These are phyloP conservation scores for Hormaphis cornu DNA, from an alignment of 1,140 invertebrate genomes.

Conservation along the genomic window DNA sequence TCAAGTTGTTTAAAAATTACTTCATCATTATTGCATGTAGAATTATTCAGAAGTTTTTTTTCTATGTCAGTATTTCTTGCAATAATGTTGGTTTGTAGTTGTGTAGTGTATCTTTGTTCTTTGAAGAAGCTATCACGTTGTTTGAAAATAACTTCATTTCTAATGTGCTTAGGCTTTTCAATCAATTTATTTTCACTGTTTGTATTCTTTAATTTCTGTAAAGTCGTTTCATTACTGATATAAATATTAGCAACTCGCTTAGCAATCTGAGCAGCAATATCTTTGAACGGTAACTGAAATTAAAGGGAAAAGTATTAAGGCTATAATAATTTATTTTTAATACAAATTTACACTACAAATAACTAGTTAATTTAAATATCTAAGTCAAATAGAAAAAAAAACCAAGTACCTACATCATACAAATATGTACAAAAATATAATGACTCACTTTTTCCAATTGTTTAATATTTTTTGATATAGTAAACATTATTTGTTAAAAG, in stretches of 20 bases:
- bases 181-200: no score
- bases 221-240: background rate
- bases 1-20: slow-evolving; percentile 15
- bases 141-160: no score
- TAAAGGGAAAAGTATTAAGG: background rate
- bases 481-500: no score
- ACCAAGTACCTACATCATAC: no score
- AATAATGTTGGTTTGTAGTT: no score
- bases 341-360: background rate
- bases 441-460: no score
- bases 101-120: no score
- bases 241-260: background rate
- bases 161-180: no score
- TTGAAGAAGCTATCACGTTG: no score
- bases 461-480: no score
- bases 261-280: slow-evolving; percentile 1
- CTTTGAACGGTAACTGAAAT: slow-evolving; percentile 25
- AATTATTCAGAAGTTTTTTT: background rate
- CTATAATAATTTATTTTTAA: background rate
- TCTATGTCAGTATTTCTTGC: background rate
- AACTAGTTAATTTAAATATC: background rate
- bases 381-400: background rate
- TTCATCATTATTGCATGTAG: background rate
- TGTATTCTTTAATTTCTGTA: background rate
- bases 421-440: no score